Evolutionary conservation across 2,888 invertebrate genomes (phyloP), one percentile per base, ranked within the genome.

Genomic region (Diadromus collaris): DNA sequence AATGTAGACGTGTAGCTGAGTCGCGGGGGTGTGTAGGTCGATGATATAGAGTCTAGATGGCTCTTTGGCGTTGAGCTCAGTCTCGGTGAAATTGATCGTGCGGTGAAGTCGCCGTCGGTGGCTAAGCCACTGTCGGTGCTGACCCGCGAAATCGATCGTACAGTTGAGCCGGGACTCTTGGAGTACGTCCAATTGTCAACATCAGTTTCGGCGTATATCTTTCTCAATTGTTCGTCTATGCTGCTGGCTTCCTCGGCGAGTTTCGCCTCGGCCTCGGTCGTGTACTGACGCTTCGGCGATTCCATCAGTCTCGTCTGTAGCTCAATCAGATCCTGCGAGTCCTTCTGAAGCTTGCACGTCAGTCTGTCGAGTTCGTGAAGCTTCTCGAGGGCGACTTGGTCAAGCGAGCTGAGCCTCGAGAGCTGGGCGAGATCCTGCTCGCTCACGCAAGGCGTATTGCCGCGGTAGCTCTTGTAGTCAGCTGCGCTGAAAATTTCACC

Each of bases 391-490:
- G 95, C 94, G 81, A 95, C 94, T 91, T 95, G 94, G 91, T 96
- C 95, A 89, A 96, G 94, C 81, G 95, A 94, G 91, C 95, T 95
- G 89, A 96, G 93, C 87, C 94, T 93, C 82, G 95, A 94, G 83
- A 96, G 92, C 91, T 96, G 95, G 82, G 95, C 95, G 85, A 96
- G 92, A 90, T 96, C 96, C 89, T 95, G 94, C 91, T 96, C 96
- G 88, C 94, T 95, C 83, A 96, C 94, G 87, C 94, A 95, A 6
- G 95, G 94, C 38, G 94, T 94, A 86, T 95, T 94, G 75, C 95
- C 95, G 77, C 95, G 92, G 86, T 96, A 96, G 89, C 95, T 95
- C 91, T 95, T 95, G 87, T 96, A 96, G 90, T 96, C 96, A 80
- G 94, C 92, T 6, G 96, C 93, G 89, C 95, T 95, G 87, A 94